Evolutionary conservation across 2,888 invertebrate species (phyloP).

Genomic region (Emmelina monodactyla): DNA sequence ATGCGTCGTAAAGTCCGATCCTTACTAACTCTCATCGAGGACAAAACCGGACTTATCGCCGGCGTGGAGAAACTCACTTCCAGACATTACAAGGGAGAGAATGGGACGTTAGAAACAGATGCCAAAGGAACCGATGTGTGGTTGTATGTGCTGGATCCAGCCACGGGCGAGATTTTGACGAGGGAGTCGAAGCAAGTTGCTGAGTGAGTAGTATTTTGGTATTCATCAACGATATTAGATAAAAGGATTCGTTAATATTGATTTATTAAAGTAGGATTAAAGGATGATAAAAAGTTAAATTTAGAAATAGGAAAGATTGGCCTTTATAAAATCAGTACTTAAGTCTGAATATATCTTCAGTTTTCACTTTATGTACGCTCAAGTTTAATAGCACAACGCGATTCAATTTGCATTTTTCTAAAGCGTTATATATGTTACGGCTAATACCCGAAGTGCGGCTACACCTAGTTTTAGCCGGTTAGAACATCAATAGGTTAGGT

Average conservation of each 20-base stretch:
- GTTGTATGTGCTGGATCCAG: conserved; percentile 86
- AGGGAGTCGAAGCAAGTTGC: conserved; percentile 76
- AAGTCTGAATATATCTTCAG: too few species aligned
- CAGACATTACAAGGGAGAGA: conserved; percentile 74
- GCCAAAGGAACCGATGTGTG: conserved; percentile 83
- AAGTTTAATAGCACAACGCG: too few species aligned
- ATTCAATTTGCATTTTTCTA: too few species aligned
- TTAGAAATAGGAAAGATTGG: too few species aligned
- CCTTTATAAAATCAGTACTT: too few species aligned
- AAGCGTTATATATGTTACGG: too few species aligned
- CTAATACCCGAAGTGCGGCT: too few species aligned
- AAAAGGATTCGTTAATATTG: background rate
- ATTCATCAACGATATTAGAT: background rate
- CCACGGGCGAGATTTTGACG: conserved; percentile 74
- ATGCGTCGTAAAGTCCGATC: conserved; percentile 63
- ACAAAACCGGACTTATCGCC: conserved; percentile 76
- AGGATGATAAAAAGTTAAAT: too few species aligned
- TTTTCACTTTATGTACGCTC: too few species aligned
- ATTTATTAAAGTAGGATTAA: too few species aligned
- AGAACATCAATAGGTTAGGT: too few species aligned
- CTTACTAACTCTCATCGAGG: conserved; percentile 70
- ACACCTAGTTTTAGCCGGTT: too few species aligned
- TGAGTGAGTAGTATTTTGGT: conserved; percentile 69
- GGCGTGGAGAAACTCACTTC: conserved; percentile 87
- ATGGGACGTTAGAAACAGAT: conserved; percentile 79